Percentiles rank a stretch among this genome's conserved stretches.
Evolutionary conservation across 1,140 invertebrate species (phyloP).

Genomic region (Eueides isabella): DNA sequence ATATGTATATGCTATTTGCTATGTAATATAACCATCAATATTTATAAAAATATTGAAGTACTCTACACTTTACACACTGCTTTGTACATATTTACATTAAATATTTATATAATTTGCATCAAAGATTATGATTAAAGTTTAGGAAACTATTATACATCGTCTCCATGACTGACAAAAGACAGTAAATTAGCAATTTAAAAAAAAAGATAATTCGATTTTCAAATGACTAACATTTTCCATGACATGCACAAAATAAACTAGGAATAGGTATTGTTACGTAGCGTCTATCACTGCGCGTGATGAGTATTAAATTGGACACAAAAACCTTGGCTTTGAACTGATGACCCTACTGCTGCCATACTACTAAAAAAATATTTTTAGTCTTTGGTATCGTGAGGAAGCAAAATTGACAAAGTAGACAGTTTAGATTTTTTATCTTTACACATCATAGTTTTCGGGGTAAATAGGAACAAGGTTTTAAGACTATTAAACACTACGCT

Average conservation of each 20-base stretch:
- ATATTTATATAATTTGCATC: neutral
- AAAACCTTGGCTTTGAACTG: slow-evolving; percentile 11
- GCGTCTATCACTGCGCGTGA: slow-evolving; percentile 9
- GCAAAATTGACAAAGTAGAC: no score
- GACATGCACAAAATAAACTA: slow-evolving; percentile 9
- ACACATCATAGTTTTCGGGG: no score
- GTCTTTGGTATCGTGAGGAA: no score
- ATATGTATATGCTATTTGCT: no score
- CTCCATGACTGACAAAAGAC: neutral
- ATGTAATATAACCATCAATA: no score
- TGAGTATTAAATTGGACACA: neutral
- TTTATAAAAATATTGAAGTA: no score
- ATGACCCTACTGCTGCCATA: neutral
- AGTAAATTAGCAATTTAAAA: neutral
- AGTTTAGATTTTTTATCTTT: neutral
- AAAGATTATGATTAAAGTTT: neutral
- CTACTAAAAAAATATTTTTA: neutral
- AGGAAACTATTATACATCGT: neutral
- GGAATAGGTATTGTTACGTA: slow-evolving; percentile 10
- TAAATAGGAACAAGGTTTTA: no score
- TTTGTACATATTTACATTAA: neutral
- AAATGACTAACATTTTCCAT: slow-evolving; percentile 12
- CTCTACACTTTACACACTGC: no score
- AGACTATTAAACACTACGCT: no score
- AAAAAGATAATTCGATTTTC: slow-evolving; percentile 5